These are phyloP conservation scores for Lycia hirtaria DNA, from an alignment of 2,888 invertebrate genomes.

Conservation along the genomic window DNA sequence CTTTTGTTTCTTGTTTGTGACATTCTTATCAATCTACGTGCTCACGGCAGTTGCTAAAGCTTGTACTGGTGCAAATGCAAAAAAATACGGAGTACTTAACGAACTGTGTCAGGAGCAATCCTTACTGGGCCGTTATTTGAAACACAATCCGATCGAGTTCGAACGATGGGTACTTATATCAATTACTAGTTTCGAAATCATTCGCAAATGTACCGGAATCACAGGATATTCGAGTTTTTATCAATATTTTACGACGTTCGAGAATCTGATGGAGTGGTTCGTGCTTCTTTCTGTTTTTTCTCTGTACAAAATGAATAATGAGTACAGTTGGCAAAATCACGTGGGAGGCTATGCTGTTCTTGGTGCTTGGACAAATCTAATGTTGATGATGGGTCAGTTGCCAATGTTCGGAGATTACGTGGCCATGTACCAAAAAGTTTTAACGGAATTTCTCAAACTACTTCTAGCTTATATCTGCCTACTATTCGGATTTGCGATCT, in stretches of 20 bases:
- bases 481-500: conserved; percentile 93
- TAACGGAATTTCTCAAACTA: conserved; percentile 93
- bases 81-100: conserved; percentile 85
- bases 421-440: conserved; percentile 95
- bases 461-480: conserved; percentile 93
- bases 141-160: conserved; percentile 91
- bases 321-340: conserved; percentile 94
- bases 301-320: conserved; percentile 91
- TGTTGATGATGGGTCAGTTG: conserved; percentile 95
- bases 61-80: conserved; percentile 82
- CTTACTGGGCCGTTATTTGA: conserved; percentile 88
- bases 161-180: conserved; percentile 92
- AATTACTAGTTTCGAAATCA: conserved; percentile 91
- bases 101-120: conserved; percentile 91
- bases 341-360: conserved; percentile 94
- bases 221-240: conserved; percentile 91
- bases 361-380: conserved; percentile 94
- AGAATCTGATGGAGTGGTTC: conserved; percentile 95
- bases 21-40: conserved; percentile 92
- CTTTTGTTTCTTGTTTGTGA: conserved; percentile 92
- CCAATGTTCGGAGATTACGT: conserved; percentile 96
- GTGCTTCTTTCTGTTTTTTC: conserved; percentile 93
- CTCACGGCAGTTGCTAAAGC: conserved; percentile 91
- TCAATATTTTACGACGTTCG: conserved; percentile 92
- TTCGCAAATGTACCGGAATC: conserved; percentile 91